phyloP scores from a whole-genome alignment of 1,140 invertebrate species.

The Pomacea maculata region DNA sequence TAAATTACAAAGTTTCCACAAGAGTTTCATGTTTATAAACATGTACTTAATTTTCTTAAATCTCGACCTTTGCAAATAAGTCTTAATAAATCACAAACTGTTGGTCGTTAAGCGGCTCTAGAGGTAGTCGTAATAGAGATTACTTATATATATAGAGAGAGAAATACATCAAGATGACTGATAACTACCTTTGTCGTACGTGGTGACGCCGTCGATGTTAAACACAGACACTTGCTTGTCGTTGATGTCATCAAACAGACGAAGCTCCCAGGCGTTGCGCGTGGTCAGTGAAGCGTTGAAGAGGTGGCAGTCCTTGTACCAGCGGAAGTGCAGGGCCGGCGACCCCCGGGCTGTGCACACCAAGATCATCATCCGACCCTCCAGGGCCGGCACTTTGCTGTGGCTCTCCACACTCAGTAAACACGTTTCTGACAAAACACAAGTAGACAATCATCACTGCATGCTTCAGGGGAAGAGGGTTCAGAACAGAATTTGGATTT shows the following conservation, averaged over 20 bases:
- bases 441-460: not conserved
- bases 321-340: slow-evolving; percentile 33
- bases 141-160: too few species aligned
- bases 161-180: too few species aligned
- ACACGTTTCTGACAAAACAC: slow-evolving; percentile 27
- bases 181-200: slow-evolving; percentile 38
- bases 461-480: not conserved
- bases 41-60: too few species aligned
- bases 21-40: too few species aligned
- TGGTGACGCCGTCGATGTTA: slow-evolving; percentile 43
- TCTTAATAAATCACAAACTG: too few species aligned
- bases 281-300: slow-evolving; percentile 32
- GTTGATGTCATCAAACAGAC: slow-evolving; percentile 27
- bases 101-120: too few species aligned
- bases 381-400: slow-evolving; percentile 30
- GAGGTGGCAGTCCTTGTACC: slow-evolving; percentile 42
- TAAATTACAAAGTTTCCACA: too few species aligned
- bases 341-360: slow-evolving; percentile 41
- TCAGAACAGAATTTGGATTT: not conserved
- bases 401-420: slow-evolving; percentile 34
- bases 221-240: slow-evolving; percentile 37
- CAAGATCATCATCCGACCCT: slow-evolving; percentile 40
- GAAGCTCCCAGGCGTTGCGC: slow-evolving; percentile 41
- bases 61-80: too few species aligned
- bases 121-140: too few species aligned